Evolutionary conservation across 1,140 invertebrate genomes (phyloP).

Genomic region (Trypoxylus dichotomus): DNA sequence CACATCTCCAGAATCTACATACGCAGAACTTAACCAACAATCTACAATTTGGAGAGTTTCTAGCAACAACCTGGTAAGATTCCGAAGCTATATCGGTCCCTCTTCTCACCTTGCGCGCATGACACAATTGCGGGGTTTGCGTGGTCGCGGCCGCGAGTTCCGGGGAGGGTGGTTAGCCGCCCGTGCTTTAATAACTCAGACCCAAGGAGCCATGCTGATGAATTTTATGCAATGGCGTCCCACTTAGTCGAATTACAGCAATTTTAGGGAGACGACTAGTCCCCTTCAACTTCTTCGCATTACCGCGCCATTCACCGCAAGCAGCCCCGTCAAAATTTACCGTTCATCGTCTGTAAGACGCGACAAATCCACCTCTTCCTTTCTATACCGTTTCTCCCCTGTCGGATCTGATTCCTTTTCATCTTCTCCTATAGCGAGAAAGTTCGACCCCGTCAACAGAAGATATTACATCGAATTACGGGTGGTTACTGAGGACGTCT

Average conservation of each 20-base stretch:
- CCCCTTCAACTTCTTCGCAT: no score
- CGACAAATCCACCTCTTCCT: no score
- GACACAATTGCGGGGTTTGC: background rate
- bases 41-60: background rate
- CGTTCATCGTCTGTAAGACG: no score
- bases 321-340: no score
- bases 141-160: background rate
- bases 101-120: background rate
- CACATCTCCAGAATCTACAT: no score
- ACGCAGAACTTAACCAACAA: background rate
- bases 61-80: background rate
- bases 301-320: no score
- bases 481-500: background rate
- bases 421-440: background rate
- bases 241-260: slow-evolving; percentile 22
- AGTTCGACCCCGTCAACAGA: background rate
- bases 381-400: no score
- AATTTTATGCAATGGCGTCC: slow-evolving; percentile 14
- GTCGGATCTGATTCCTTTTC: no score
- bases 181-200: background rate
- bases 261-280: slow-evolving; percentile 1
- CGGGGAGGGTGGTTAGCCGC: background rate
- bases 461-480: background rate
- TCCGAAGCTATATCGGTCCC: no score
- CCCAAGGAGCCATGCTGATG: background rate